Base-by-base conservation (phyloP, 2,797 vertebrate species). In the Pseudochaenichthys georgianus region DNA sequence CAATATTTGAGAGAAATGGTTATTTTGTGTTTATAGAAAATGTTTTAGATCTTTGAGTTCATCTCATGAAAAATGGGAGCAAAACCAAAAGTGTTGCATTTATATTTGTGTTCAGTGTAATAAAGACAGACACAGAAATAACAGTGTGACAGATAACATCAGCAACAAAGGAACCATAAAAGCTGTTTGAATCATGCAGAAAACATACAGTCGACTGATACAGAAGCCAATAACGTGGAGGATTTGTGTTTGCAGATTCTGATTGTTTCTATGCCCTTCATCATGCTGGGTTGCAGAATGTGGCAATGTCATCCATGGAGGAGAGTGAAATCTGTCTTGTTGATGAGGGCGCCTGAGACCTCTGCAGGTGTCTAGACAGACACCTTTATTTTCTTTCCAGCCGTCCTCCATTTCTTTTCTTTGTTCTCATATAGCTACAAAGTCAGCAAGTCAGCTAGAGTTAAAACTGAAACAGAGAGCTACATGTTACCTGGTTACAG, bases 61-160 rank as follows among this genome's bases (percentile, higher is more conserved):
- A 21, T 21, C 21, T 21, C 21, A 21, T 21, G 21, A 21, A 21
- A 21, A 21, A 21, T 21, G 21, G 21, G 21, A 21, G 21, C 21
- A 21, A 21, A 21, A 21, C 2, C 21, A 21, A 21, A 21, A n/a
- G n/a, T n/a, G n/a, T n/a, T n/a, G n/a, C 21, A 21, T 21, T 21
- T 21, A 21, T 21, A 21, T 21, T 21, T 21, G 2, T 21, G 21
- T 21, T 21, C 21, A 21, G 21, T 21, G 21, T 21, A 21, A 55
- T 70, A 34, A 38, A 47, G 45, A 84, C 23, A 52, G 58, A 78
- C 51, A 57, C 67, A 38, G 34, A 38, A 9, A 9, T 38, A 38
- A 64, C 62, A 34, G 73, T 70, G 48, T 60, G 75, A 83, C 50
- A 45, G 65, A 73, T 74, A 62, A 47, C 59, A 84, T 76, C 77